Conservation (phyloP, 2,797 vertebrate genomes). For the Remorina albescens region DNA sequence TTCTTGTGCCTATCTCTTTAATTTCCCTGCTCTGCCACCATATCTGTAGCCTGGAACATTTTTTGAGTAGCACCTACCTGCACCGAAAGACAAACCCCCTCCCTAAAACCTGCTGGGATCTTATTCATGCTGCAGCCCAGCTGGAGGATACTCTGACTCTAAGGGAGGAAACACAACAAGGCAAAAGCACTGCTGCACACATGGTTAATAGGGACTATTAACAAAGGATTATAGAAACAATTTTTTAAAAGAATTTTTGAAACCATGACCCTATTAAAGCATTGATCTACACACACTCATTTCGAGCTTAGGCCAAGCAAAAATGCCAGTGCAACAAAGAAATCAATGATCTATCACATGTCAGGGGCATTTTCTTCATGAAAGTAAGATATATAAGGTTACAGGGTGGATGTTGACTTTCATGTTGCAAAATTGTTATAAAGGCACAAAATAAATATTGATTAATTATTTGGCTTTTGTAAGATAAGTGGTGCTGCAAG, state of each 20-base stretch:
- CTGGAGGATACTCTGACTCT: slow-evolving; percentile 49
- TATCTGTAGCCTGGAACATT: slow-evolving; percentile 21
- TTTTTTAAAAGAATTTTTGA: too few relatives aligned
- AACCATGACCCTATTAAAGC: slow-evolving; percentile 14
- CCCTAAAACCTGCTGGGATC: slow-evolving; percentile 53
- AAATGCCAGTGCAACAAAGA: slow-evolving; percentile 22
- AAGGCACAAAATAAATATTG: slow-evolving; percentile 32
- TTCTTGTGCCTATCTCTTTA: slow-evolving; percentile 30
- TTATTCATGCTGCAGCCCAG: slow-evolving; percentile 62
- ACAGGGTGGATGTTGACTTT: slow-evolving; percentile 39
- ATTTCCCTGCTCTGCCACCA: slow-evolving; percentile 20
- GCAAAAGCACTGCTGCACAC: slow-evolving; percentile 23
- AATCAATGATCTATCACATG: slow-evolving; percentile 36
- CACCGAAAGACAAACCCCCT: slow-evolving; percentile 64
- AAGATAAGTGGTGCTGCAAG: slow-evolving; percentile 28
- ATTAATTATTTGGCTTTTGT: too few relatives aligned
- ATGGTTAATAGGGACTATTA: slow-evolving; percentile 30
- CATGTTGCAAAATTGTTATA: not conserved
- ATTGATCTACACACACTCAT: slow-evolving; percentile 4
- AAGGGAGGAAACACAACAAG: slow-evolving; percentile 33
- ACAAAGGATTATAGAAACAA: not conserved
- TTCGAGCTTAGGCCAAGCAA: not conserved
- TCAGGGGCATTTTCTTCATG: slow-evolving; percentile 47
- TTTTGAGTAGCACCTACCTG: slow-evolving; percentile 55
- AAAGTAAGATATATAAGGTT: slow-evolving; percentile 25